Evolutionary conservation across 2,113 vertebrate genomes (phyloP), one percentile per base, ranked within the genome.

Genomic region (pig (Sus scrofa)): DNA sequence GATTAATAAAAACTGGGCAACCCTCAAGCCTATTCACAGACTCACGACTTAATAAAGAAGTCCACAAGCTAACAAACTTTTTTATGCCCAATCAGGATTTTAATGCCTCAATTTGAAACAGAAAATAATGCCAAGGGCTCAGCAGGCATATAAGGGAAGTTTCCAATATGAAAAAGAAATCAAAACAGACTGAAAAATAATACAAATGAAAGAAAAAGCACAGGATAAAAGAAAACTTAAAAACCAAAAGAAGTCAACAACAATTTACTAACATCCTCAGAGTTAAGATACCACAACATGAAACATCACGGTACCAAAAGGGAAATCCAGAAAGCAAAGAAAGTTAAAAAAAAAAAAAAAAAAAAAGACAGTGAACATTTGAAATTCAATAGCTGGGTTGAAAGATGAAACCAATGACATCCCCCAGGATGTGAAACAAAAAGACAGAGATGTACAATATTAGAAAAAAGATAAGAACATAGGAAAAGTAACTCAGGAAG

Each of bases 131-230:
- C 8, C 44, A 75, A 26, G 0, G 22, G 22, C 16, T 92, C 26
- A 91, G 1, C n/a, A 92, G 26, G 77, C 4, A 65, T 71, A 56
- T 82, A 62, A 96, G 54, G 11, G 20, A 86, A 86, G 16, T 30
- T 79, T 85, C 68, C 79, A 92, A 83, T 19, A 79, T 50, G 50
- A 84, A 92, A 81, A 56, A 87, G 50, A 60, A 20, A 94, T 7
- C 14, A 78, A 85, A 82, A 78, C 11, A 62, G 95, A 83, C 71
- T 86, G 16, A 67, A 93, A 91, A 94, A 58, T n/a, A 63, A 58
- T 70, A 70, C 18, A 34, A 91, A 87, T 34, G 26, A 92, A 20
- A 77, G 10, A 85, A 82, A 94, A 77, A 50, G 22, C 30, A 60
- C 7, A 90, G 56, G 22, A 62, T 22, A 96, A 30, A 85, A 94